phyloP scores from a whole-genome alignment of 1,140 invertebrate species.

The Drosophila rufa region DNA sequence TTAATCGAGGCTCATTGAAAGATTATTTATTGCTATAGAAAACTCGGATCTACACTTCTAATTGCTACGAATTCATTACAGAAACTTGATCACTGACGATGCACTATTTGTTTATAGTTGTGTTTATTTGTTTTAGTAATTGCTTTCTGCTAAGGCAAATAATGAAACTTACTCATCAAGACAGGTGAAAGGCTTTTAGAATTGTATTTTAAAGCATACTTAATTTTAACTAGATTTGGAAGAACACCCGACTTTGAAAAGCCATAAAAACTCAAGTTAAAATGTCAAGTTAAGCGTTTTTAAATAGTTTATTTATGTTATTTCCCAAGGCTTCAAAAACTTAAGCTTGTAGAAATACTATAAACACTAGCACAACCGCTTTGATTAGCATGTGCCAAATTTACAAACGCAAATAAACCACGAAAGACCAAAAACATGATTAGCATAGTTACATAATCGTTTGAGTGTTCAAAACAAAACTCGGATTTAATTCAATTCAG shows the following conservation, averaged over 20 bases:
- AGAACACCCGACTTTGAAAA: no score
- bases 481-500: constrained; percentile 48
- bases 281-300: background rate
- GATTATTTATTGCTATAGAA: background rate
- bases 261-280: background rate
- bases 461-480: constrained; percentile 48
- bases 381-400: constrained; percentile 39
- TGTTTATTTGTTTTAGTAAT: background rate
- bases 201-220: background rate
- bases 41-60: background rate
- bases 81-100: background rate
- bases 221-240: background rate
- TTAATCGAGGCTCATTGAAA: background rate
- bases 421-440: constrained; percentile 19
- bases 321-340: no score
- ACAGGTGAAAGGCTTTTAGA: background rate
- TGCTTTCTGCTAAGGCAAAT: background rate
- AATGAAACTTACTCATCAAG: background rate
- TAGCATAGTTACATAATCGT: constrained; percentile 47
- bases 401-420: constrained; percentile 15
- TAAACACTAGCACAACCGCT: constrained; percentile 2
- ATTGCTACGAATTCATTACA: background rate
- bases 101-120: no score
- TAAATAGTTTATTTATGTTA: background rate
- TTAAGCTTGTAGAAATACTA: background rate